Evolutionary conservation across 2,113 vertebrate genomes (phyloP).

Genomic region (Zosterops lateralis): DNA sequence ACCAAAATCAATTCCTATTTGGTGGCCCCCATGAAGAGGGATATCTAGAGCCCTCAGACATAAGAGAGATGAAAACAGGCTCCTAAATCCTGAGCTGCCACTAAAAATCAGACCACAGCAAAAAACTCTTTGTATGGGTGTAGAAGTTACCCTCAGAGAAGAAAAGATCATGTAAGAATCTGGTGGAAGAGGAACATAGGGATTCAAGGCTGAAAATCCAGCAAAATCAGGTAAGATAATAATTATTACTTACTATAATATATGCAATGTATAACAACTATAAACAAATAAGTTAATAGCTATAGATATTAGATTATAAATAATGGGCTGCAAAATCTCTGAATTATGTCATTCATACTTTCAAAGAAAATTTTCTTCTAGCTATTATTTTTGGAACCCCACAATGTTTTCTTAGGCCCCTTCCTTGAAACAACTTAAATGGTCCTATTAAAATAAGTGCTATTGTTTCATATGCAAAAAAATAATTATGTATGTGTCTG

Average conservation of each 20-base stretch:
- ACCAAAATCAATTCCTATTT: background rate
- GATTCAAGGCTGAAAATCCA: background rate
- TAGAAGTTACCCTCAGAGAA: background rate
- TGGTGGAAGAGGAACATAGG: background rate
- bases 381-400: background rate
- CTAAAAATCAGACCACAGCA: background rate
- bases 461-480: background rate
- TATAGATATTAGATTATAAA: background rate
- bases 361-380: background rate
- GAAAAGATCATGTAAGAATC: background rate
- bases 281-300: background rate
- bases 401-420: background rate
- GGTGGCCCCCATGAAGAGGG: background rate
- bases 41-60: background rate
- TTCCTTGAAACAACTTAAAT: background rate
- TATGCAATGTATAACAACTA: background rate
- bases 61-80: background rate
- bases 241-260: background rate
- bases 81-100: background rate
- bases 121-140: background rate
- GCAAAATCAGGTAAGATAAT: background rate
- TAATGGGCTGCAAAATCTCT: background rate
- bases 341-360: background rate
- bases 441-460: background rate
- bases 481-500: accelerated